Conservation (phyloP, 1,140 invertebrate species). For the Choristoneura fumiferana region DNA sequence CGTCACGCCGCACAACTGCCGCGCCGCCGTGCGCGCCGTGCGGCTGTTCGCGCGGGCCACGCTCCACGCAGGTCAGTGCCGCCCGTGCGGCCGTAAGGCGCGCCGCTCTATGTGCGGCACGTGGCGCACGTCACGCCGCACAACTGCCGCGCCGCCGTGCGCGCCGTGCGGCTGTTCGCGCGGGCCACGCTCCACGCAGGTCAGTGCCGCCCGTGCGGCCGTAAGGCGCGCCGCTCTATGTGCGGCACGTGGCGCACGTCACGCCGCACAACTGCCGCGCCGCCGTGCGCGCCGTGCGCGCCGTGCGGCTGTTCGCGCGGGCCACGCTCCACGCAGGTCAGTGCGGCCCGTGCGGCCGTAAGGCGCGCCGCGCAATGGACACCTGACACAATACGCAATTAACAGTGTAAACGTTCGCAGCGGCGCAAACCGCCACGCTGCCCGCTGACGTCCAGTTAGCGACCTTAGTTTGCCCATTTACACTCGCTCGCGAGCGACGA, state of each 20-base stretch:
- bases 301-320: conserved; percentile 95
- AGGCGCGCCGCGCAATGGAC: too few species aligned
- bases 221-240: conserved; percentile 94
- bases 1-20: conserved; percentile 96
- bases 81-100: conserved; percentile 90
- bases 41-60: conserved; percentile 96
- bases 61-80: too few species aligned
- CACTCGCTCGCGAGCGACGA: too few species aligned
- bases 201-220: too few species aligned
- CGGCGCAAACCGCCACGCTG: too few species aligned
- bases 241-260: conserved; percentile 96
- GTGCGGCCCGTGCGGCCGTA: too few species aligned
- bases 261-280: conserved; percentile 95
- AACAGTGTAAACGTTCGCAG: too few species aligned
- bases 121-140: conserved; percentile 97
- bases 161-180: conserved; percentile 94
- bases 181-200: too few species aligned
- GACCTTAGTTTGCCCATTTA: too few species aligned
- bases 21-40: conserved; percentile 93
- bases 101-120: conserved; percentile 94
- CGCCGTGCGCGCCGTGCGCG: conserved; percentile 94
- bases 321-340: conserved; percentile 80
- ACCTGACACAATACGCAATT: too few species aligned
- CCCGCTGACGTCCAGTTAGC: too few species aligned
- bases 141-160: conserved; percentile 93